These are phyloP conservation scores for Tipula vernalis DNA, from an alignment of 2,888 invertebrate species.

Conservation along the genomic window DNA sequence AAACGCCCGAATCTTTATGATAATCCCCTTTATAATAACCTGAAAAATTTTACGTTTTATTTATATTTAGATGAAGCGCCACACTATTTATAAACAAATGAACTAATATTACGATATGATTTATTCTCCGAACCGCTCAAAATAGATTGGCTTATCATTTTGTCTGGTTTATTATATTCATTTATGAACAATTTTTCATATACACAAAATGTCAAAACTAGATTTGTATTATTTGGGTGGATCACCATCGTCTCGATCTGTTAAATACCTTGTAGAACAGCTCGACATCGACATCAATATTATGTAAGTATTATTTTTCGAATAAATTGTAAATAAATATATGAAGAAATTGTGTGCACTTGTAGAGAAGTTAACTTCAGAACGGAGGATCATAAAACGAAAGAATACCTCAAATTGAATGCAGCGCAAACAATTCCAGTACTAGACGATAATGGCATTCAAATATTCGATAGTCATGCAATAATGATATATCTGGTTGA, in stretches of 20 bases:
- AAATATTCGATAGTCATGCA: conserved; percentile 31
- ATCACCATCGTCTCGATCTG: conserved; percentile 31
- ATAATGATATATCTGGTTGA: conserved; percentile 33
- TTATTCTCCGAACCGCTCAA: too few relatives aligned
- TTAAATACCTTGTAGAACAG: conserved; percentile 26
- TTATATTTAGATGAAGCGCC: too few relatives aligned
- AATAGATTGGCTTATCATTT: too few relatives aligned
- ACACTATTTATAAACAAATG: too few relatives aligned
- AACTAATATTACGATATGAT: too few relatives aligned
- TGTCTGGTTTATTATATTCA: too few relatives aligned
- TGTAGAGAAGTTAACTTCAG: not conserved
- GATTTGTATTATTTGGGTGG: conserved; percentile 22
- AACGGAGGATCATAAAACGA: not conserved
- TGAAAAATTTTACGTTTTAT: too few relatives aligned
- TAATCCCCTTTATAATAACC: too few relatives aligned
- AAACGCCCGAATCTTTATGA: too few relatives aligned
- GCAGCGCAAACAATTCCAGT: conserved; percentile 39
- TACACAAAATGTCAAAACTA: conserved; percentile 17
- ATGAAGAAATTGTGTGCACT: too few relatives aligned
- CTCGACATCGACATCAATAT: conserved; percentile 24
- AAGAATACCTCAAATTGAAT: conserved; percentile 31
- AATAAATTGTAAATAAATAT: too few relatives aligned
- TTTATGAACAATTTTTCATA: not conserved
- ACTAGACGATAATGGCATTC: conserved; percentile 35
- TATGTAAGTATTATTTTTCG: conserved; percentile 13